phyloP scores from a whole-genome alignment of 2,888 invertebrate species.

The Marronus borbonicus region DNA sequence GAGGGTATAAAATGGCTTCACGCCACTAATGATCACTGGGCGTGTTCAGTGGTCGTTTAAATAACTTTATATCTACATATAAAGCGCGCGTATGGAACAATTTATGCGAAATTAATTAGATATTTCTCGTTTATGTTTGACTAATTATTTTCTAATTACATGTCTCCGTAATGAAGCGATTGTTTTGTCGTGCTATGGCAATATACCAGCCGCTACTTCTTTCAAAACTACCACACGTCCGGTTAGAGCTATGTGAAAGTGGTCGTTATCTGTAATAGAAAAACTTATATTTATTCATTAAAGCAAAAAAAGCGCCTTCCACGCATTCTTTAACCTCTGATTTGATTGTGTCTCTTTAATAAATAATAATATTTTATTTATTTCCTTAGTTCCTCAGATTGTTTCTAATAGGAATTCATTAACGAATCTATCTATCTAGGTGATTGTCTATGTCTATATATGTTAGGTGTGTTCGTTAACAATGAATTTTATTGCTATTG shows the following conservation, averaged over 20 bases:
- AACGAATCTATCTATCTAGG: conserved; percentile 7
- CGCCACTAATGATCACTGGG: conserved; percentile 11
- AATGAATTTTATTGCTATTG: conserved; percentile 30
- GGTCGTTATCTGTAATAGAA: conserved; percentile 34
- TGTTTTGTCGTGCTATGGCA: conserved; percentile 25
- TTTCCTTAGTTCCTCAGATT: too few relatives aligned
- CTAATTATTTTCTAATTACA: conserved; percentile 41
- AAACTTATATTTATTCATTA: conserved; percentile 30
- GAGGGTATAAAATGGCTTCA: conserved; percentile 7
- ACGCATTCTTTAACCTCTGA: conserved; percentile 30
- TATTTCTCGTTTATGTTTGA: conserved; percentile 17
- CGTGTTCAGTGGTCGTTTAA: conserved; percentile 22
- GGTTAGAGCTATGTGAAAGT: conserved; percentile 30
- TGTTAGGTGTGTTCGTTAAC: conserved; percentile 23
- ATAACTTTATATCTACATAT: conserved; percentile 24
- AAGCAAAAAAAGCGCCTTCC: conserved; percentile 9
- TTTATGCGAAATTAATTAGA: conserved; percentile 30
- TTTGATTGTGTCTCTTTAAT: conserved; percentile 2
- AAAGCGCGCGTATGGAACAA: conserved; percentile 6
- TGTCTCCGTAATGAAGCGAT: conserved; percentile 16
- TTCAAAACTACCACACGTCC: conserved; percentile 30
- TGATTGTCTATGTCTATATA: not conserved
- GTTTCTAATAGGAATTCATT: too few relatives aligned
- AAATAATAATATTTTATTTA: not conserved
- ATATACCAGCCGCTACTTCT: conserved; percentile 32